A percentile compares a stretch with the other conserved stretches of the same genome.
Evolutionary conservation across 1,140 invertebrate genomes (phyloP).

Genomic region (Hyphantria cunea): DNA sequence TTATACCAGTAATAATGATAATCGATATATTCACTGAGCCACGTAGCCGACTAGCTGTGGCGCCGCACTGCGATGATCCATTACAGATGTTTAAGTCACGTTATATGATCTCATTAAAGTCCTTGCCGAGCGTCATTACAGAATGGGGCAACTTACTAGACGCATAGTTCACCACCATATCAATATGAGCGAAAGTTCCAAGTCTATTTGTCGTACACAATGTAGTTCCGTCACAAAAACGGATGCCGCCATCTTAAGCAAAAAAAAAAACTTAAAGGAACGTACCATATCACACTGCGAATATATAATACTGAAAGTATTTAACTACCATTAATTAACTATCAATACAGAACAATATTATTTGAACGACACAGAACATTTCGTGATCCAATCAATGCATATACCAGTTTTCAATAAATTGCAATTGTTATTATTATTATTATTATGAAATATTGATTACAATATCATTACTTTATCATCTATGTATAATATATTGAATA

Average conservation of each 20-base stretch:
- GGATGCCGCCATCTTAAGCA: constrained; percentile 12
- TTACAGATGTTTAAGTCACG: no score
- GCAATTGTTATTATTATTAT: no score
- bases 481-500: not conserved
- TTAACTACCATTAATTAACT: constrained; percentile 4
- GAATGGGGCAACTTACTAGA: constrained; percentile 8
- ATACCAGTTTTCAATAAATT: not conserved
- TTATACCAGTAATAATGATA: constrained; percentile 9
- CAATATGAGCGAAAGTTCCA: not conserved
- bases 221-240: constrained; percentile 4
- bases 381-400: not conserved
- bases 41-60: no score
- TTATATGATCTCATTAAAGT: no score
- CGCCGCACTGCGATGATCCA: no score
- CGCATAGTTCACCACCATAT: not conserved
- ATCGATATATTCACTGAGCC: constrained; percentile 16
- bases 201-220: not conserved
- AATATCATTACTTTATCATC: not conserved
- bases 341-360: not conserved
- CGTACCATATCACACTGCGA: constrained; percentile 22
- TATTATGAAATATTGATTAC: not conserved
- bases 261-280: constrained; percentile 27
- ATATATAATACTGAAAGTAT: constrained; percentile 16
- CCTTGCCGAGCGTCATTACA: constrained; percentile 5
- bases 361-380: not conserved